These are phyloP conservation scores for Meteorus cinctellus DNA, from an alignment of 2,888 invertebrate genomes.

Conservation along the genomic window DNA sequence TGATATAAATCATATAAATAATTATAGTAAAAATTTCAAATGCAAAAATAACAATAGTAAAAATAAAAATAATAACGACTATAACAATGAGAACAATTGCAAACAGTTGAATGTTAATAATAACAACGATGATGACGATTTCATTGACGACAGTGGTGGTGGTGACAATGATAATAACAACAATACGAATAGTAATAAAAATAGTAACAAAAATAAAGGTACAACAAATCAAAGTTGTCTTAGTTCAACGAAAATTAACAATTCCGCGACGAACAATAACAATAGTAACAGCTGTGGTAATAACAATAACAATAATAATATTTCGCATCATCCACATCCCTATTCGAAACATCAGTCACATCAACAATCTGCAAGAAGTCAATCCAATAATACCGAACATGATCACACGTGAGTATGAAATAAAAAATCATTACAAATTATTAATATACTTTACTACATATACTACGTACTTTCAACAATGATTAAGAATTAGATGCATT, in stretches of 20 bases:
- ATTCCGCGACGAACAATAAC: slow-evolving; percentile 14
- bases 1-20: slow-evolving; percentile 19
- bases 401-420: slow-evolving; percentile 69
- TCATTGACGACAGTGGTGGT: slow-evolving; percentile 28
- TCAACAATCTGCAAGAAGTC: slow-evolving; percentile 59
- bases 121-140: background rate
- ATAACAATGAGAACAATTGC: background rate
- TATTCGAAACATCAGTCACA: slow-evolving; percentile 66
- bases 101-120: background rate
- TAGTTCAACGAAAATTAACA: slow-evolving; percentile 16
- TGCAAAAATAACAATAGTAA: slow-evolving; percentile 7
- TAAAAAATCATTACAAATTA: background rate
- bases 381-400: slow-evolving; percentile 66
- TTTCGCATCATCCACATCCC: slow-evolving; percentile 65
- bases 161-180: slow-evolving; percentile 61
- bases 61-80: slow-evolving; percentile 5
- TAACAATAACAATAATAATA: slow-evolving; percentile 63
- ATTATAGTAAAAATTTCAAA: slow-evolving; percentile 14
- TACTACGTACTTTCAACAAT: too few species aligned
- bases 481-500: too few species aligned
- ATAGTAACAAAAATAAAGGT: slow-evolving; percentile 21
- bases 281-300: slow-evolving; percentile 34
- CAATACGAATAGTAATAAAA: slow-evolving; percentile 53
- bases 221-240: background rate
- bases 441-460: too few species aligned